Conservation (phyloP, 2,797 vertebrate species). For the Clarias fuscus region DNA sequence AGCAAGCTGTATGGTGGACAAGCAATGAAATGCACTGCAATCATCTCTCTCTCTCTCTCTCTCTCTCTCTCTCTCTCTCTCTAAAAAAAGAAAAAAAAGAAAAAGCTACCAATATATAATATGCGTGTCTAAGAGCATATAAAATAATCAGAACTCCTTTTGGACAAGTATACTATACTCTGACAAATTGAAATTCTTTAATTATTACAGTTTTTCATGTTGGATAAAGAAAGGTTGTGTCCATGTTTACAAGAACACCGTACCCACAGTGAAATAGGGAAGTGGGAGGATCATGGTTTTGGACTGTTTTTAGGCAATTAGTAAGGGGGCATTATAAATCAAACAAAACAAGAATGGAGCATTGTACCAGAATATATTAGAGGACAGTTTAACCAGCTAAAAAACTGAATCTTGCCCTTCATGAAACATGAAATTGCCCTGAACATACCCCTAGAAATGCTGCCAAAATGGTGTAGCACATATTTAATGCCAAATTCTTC, state of each 20-base stretch:
- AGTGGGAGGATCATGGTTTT: too few species aligned
- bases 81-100: background rate
- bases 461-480: background rate
- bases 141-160: background rate
- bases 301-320: too few species aligned
- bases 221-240: background rate
- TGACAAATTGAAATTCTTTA: background rate
- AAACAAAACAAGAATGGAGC: too few species aligned
- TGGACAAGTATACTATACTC: background rate
- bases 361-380: too few species aligned
- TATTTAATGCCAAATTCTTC: too few species aligned
- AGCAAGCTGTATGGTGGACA: too few species aligned
- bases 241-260: background rate
- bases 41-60: too few species aligned
- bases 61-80: too few species aligned
- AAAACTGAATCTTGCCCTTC: background rate
- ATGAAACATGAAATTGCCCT: background rate
- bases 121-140: background rate
- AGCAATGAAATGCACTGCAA: too few species aligned
- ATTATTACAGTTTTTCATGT: background rate
- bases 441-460: background rate
- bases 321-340: too few species aligned
- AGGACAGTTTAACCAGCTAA: background rate
- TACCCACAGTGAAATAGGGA: too few species aligned
- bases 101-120: too few species aligned